Base-by-base conservation (phyloP, 2,888 invertebrate species). In the Allolobophora icterica region DNA sequence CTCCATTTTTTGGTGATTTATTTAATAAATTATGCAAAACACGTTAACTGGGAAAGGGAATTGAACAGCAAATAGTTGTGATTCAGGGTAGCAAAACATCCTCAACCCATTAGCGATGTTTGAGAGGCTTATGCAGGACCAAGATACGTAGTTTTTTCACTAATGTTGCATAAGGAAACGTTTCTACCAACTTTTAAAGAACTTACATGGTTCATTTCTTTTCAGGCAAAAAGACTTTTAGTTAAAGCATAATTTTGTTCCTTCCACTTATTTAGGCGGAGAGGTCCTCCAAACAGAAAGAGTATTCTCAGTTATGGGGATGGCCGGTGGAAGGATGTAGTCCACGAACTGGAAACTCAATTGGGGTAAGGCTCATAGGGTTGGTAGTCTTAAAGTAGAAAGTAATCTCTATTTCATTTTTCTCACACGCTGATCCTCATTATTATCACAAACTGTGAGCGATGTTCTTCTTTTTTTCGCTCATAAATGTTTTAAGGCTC, bases 221-320 rank as follows among this genome's bases (percentile, higher is more conserved):
- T 71, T 71, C 71, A 71, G n/a, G n/a, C n/a, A 30, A 71, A 71
- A 71, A n/a, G n/a, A n/a, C n/a, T n/a, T n/a, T n/a, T n/a, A n/a
- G 71, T n/a, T 71, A n/a, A 71, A n/a, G 1, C 30, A n/a, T 71
- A 17, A n/a, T 3, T 71, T 71, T 71, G 5, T 71, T 71, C n/a
- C 71, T 71, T 71, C 71, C n/a, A 21, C 58, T n/a, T 71, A n/a
- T 71, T 30, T 84, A 91, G 91, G n/a, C 45, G 84, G 58, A 90
- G 83, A 89, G 87, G 40, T 17, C 83, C 91, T 34, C 90, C 90
- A 40, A 91, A 91, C 89, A 24, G 91, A 19, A 90, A 84, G 45
- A 91, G 91, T 38, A 91, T 91, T 45, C 90, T 91, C 90, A 90
- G 42, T 38, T 87, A 84, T 83, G 91, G 91, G 19, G 91, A 91